phyloP scores from a whole-genome alignment of 2,113 vertebrate species.

The Corapipo altera region DNA sequence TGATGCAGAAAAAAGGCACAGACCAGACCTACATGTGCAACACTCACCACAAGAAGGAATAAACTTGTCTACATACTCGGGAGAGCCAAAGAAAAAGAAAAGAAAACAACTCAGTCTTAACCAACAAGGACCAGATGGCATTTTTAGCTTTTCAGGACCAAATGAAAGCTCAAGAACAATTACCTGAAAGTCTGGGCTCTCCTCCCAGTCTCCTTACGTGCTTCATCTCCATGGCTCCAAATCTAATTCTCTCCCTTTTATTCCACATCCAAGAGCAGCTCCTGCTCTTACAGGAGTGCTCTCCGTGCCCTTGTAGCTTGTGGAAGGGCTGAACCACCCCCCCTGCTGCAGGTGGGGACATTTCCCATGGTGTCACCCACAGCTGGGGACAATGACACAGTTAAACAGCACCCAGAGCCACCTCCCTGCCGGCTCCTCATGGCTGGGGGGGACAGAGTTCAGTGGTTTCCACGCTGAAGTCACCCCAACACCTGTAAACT shows the following conservation, averaged over 20 bases:
- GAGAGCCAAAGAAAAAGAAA: not conserved
- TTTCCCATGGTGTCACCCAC: not conserved
- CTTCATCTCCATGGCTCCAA: not conserved
- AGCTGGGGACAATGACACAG: fast-evolving
- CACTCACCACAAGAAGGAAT: not conserved
- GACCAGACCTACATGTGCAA: not conserved
- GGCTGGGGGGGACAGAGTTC: not conserved
- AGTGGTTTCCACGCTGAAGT: not conserved
- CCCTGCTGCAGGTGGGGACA: not conserved
- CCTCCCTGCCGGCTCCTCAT: not conserved
- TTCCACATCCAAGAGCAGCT: not conserved
- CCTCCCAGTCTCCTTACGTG: not conserved
- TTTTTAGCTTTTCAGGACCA: not conserved
- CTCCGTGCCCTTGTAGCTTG: not conserved
- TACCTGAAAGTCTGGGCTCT: not conserved
- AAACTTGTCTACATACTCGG: not conserved
- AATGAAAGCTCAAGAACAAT: not conserved
- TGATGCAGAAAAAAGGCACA: not conserved
- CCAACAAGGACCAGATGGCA: not conserved
- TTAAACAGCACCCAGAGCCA: not conserved
- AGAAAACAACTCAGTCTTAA: not conserved
- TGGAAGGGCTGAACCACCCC: not conserved
- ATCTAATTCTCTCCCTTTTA: not conserved
- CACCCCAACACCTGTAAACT: not conserved
- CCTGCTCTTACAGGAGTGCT: not conserved